Evolutionary conservation across 2,888 invertebrate genomes (phyloP).

Genomic region (Onthophagus sagittarius): DNA sequence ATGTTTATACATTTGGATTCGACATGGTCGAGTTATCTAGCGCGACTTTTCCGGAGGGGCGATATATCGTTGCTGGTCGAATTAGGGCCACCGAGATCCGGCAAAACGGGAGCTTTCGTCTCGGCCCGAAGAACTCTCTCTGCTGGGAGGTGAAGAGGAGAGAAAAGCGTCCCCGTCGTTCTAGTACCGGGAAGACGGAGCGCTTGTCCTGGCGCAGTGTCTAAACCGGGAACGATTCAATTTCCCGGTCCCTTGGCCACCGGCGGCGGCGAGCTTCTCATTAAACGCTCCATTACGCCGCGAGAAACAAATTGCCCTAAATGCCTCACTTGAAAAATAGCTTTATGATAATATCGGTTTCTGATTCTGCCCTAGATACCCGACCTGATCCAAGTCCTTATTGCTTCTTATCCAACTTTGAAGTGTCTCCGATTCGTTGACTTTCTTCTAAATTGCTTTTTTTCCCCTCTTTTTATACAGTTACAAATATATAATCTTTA

Average conservation of each 20-base stretch:
- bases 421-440: neutral
- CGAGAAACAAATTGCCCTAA: slow-evolving; percentile 50
- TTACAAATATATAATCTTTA: too few relatives aligned
- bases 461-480: too few relatives aligned
- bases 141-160: neutral
- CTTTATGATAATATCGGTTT: slow-evolving; percentile 41
- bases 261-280: slow-evolving; percentile 48
- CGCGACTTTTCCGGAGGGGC: neutral
- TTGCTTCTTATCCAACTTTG: neutral
- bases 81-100: neutral
- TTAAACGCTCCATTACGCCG: slow-evolving; percentile 52
- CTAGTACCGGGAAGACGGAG: neutral
- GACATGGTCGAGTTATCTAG: neutral
- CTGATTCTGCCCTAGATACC: slow-evolving; percentile 4
- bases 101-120: neutral
- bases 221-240: slow-evolving; percentile 48
- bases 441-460: neutral
- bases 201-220: slow-evolving; percentile 34
- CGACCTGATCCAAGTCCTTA: neutral
- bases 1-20: neutral
- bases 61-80: neutral
- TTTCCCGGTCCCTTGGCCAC: slow-evolving; percentile 51
- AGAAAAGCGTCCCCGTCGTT: too few relatives aligned
- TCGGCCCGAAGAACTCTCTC: neutral
- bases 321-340: slow-evolving; percentile 44